phyloP scores from a whole-genome alignment of 2,888 invertebrate genomes.

The Malthinus flaveolus region DNA sequence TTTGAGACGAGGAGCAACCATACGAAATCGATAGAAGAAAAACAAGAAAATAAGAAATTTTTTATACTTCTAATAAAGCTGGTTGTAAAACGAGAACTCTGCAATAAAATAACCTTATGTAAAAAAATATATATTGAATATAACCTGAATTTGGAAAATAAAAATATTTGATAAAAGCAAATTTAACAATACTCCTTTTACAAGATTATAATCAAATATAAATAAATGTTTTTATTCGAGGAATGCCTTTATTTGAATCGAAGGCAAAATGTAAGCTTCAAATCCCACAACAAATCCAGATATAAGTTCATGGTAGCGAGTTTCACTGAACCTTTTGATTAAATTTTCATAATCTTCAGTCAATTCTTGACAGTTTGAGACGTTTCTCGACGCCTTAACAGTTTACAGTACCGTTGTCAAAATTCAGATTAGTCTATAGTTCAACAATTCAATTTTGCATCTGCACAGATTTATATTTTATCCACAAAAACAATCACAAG shows the following conservation, averaged over 20 bases:
- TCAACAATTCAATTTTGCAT: slow-evolving; percentile 2
- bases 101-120: slow-evolving; percentile 7
- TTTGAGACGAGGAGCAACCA: no score
- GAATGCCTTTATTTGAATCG: slow-evolving; percentile 13
- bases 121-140: slow-evolving; percentile 4
- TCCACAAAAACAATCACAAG: background rate
- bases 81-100: slow-evolving; percentile 1
- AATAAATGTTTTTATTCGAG: slow-evolving; percentile 8
- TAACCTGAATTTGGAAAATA: background rate
- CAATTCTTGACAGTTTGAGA: slow-evolving; percentile 19
- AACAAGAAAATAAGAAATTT: slow-evolving; percentile 2
- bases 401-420: slow-evolving; percentile 21
- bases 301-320: slow-evolving; percentile 17
- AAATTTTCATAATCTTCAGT: slow-evolving; percentile 28
- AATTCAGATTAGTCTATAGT: background rate
- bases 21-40: background rate
- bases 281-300: slow-evolving; percentile 20
- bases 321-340: slow-evolving; percentile 25
- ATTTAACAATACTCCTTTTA: background rate
- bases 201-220: slow-evolving; percentile 4
- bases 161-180: no score
- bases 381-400: slow-evolving; percentile 19
- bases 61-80: slow-evolving; percentile 6
- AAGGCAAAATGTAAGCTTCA: slow-evolving; percentile 10
- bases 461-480: background rate